phyloP scores from a whole-genome alignment of 2,797 vertebrate genomes.

The Halcyon leucocephala region DNA sequence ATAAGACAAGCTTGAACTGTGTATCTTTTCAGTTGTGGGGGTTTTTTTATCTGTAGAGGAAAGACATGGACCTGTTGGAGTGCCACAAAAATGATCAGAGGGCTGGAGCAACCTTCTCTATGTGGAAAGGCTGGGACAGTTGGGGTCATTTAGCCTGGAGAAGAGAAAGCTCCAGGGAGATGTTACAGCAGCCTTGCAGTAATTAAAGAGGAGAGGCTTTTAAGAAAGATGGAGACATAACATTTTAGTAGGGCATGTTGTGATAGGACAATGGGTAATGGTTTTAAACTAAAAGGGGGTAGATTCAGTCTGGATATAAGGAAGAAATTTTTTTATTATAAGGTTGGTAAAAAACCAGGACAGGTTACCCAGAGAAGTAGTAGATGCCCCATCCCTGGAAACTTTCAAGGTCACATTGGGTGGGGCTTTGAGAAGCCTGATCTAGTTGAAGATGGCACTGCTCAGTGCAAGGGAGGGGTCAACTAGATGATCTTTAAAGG shows the following conservation, averaged over 20 bases:
- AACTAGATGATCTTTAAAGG: background rate
- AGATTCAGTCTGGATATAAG: too few species aligned
- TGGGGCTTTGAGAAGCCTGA: background rate
- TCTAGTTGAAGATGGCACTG: background rate
- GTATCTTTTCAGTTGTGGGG: background rate
- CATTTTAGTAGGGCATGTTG: too few species aligned
- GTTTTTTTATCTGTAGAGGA: background rate
- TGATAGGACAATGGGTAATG: too few species aligned
- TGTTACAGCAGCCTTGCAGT: background rate
- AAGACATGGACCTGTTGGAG: background rate
- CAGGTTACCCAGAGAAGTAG: background rate
- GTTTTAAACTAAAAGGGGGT: too few species aligned
- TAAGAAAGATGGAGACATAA: too few species aligned
- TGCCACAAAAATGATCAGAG: background rate
- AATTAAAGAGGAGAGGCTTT: too few species aligned
- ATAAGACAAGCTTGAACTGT: background rate
- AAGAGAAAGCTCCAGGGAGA: background rate
- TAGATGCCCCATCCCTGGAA: background rate
- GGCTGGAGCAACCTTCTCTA: background rate
- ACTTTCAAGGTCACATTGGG: background rate
- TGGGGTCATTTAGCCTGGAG: background rate
- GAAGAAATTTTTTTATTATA: background rate
- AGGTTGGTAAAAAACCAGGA: background rate
- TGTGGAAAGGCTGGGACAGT: background rate
- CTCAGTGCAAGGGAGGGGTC: background rate